These are phyloP conservation scores for Lycorma delicatula DNA, from an alignment of 1,140 invertebrate species.

Conservation along the genomic window DNA sequence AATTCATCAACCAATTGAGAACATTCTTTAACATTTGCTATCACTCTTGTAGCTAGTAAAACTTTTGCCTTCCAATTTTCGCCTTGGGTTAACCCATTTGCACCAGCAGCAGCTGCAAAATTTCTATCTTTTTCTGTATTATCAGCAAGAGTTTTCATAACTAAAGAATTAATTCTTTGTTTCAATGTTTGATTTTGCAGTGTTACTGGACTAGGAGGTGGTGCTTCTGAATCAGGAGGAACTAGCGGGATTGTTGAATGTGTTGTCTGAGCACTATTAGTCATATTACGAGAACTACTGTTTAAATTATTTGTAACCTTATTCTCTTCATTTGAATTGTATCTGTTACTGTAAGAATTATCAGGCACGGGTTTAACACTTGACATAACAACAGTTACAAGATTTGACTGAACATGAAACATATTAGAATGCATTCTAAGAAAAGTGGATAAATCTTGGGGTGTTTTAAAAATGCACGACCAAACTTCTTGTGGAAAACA, in stretches of 20 bases:
- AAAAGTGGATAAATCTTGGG: constrained; percentile 77
- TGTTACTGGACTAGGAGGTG: constrained; percentile 32
- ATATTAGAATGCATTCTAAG: constrained; percentile 82
- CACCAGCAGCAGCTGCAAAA: constrained; percentile 39
- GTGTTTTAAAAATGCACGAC: constrained; percentile 75
- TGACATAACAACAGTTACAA: constrained; percentile 56
- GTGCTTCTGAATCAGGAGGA: constrained; percentile 13
- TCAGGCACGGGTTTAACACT: not conserved
- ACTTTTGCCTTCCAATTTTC: constrained; percentile 72
- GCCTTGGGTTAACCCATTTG: constrained; percentile 34
- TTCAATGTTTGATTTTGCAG: constrained; percentile 62
- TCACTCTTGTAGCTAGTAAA: constrained; percentile 67
- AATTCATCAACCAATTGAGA: constrained; percentile 68
- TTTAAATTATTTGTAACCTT: constrained; percentile 22
- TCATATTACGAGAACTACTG: not conserved
- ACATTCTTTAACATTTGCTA: constrained; percentile 67
- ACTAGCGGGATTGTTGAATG: constrained; percentile 15
- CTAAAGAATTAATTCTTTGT: constrained; percentile 76
- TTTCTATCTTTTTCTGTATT: constrained; percentile 75
- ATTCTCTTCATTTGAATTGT: constrained; percentile 21
- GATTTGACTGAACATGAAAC: constrained; percentile 82
- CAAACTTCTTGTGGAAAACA: constrained; percentile 68
- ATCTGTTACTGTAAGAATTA: constrained; percentile 14
- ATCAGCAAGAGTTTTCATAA: constrained; percentile 81
- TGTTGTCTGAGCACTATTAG: constrained; percentile 8